A percentile compares a stretch with the other conserved stretches of the same genome.
Conservation (phyloP, 2,113 vertebrate genomes). For the Gymnocephalus cernua region DNA sequence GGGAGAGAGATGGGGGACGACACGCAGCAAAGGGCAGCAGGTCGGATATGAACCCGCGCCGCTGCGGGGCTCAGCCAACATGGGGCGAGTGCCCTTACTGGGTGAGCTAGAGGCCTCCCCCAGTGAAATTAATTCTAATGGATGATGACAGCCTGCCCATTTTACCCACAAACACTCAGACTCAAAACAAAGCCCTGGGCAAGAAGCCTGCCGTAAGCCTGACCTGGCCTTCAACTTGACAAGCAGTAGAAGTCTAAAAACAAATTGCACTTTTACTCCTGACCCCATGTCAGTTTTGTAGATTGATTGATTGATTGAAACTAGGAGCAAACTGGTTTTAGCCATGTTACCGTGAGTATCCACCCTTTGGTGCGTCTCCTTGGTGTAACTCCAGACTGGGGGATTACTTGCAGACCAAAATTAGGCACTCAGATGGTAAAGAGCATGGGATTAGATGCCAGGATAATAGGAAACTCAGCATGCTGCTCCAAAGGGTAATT, state of each 20-base stretch:
- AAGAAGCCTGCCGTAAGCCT: not conserved
- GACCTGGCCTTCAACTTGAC: conserved; percentile 42
- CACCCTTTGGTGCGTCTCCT: conserved; percentile 38
- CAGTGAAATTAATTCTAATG: too few relatives aligned
- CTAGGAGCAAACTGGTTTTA: conserved; percentile 22
- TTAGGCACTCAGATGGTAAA: conserved; percentile 72
- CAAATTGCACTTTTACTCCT: conserved; percentile 39
- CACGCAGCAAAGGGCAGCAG: too few relatives aligned
- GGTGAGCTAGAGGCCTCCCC: too few relatives aligned
- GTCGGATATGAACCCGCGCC: too few relatives aligned
- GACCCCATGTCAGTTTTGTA: conserved; percentile 39
- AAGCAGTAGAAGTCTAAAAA: conserved; percentile 16
- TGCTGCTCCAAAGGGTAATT: conserved; percentile 63
- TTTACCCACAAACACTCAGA: conserved; percentile 23
- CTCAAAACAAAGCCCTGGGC: conserved; percentile 21
- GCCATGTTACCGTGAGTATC: conserved; percentile 7
- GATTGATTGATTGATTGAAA: conserved; percentile 47
- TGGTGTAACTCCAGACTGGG: conserved; percentile 56
- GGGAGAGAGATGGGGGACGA: too few relatives aligned
- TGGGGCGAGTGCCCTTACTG: too few relatives aligned
- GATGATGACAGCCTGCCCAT: conserved; percentile 31
- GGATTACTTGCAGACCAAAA: conserved; percentile 69
- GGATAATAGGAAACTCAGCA: conserved; percentile 71
- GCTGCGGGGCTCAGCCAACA: too few relatives aligned
- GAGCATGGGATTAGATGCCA: conserved; percentile 73